A percentile compares a stretch with the other conserved stretches of the same genome.
phyloP scores from a whole-genome alignment of 2,888 invertebrate species.

The Oligia latruncula region DNA sequence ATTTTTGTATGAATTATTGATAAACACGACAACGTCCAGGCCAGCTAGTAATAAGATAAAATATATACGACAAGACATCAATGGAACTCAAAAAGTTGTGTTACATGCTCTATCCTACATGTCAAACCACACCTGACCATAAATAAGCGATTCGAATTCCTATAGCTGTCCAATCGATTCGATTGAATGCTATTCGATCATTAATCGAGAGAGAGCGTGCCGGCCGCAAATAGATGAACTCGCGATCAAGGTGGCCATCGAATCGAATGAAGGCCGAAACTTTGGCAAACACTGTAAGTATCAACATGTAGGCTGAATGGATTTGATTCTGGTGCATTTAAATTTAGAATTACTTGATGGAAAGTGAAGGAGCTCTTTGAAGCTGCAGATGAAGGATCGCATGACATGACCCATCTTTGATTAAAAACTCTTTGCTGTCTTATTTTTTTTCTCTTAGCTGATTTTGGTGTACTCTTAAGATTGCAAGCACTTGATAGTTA shows the following conservation, averaged over 20 bases:
- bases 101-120: background rate
- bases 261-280: constrained; percentile 69
- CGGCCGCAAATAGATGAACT: constrained; percentile 69
- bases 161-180: constrained; percentile 63
- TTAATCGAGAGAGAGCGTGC: constrained; percentile 71
- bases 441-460: background rate
- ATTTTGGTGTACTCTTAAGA: background rate
- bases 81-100: constrained; percentile 26
- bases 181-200: constrained; percentile 66
- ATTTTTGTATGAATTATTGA: background rate
- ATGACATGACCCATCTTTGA: constrained; percentile 7
- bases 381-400: constrained; percentile 27
- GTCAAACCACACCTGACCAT: constrained; percentile 59
- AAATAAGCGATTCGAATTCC: constrained; percentile 65
- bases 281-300: constrained; percentile 67
- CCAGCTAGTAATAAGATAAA: background rate
- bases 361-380: constrained; percentile 51
- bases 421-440: constrained; percentile 16
- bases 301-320: constrained; percentile 59
- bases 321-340: constrained; percentile 46
- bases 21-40: background rate
- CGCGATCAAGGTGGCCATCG: constrained; percentile 73
- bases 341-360: constrained; percentile 38
- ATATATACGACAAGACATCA: constrained; percentile 1
- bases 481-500: background rate